A percentile compares a stretch with the other conserved stretches of the same genome.
phyloP scores from a whole-genome alignment of 2,888 invertebrate species.

The Netelia melanura region DNA sequence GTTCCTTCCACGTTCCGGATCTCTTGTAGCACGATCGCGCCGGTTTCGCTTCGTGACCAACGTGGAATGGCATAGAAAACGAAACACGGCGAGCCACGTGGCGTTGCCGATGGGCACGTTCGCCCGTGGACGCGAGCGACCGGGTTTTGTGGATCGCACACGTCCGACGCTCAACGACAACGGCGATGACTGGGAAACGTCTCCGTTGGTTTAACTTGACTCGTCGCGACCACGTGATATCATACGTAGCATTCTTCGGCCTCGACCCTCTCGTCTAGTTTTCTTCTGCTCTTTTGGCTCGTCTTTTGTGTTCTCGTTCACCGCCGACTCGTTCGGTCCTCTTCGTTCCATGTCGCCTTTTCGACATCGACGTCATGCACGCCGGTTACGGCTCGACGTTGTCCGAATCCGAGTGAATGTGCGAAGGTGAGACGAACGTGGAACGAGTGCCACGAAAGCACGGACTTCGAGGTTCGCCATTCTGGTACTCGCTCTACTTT shows the following conservation, averaged over 20 bases:
- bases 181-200: conserved; percentile 50
- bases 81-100: conserved; percentile 68
- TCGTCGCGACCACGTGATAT: conserved; percentile 41
- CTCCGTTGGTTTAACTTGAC: conserved; percentile 5
- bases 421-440: conserved; percentile 48
- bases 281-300: conserved; percentile 31
- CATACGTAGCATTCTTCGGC: conserved; percentile 48
- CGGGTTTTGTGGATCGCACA: conserved; percentile 55
- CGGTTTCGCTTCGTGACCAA: conserved; percentile 61
- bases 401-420: conserved; percentile 48
- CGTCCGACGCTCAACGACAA: conserved; percentile 50
- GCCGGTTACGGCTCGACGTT: conserved; percentile 23
- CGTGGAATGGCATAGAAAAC: conserved; percentile 35
- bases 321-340: conserved; percentile 34
- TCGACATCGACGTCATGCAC: conserved; percentile 29
- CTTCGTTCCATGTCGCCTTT: conserved; percentile 49
- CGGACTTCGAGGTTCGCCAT: conserved; percentile 61
- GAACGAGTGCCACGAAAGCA: conserved; percentile 35
- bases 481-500: conserved; percentile 67
- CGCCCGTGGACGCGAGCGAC: conserved; percentile 63
- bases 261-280: conserved; percentile 34
- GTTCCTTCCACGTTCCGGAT: conserved; percentile 13
- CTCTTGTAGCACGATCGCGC: conserved; percentile 43
- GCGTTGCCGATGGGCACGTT: conserved; percentile 77
- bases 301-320: conserved; percentile 5